phyloP scores from a whole-genome alignment of 2,113 vertebrate species.

The Dermatemys mawii region DNA sequence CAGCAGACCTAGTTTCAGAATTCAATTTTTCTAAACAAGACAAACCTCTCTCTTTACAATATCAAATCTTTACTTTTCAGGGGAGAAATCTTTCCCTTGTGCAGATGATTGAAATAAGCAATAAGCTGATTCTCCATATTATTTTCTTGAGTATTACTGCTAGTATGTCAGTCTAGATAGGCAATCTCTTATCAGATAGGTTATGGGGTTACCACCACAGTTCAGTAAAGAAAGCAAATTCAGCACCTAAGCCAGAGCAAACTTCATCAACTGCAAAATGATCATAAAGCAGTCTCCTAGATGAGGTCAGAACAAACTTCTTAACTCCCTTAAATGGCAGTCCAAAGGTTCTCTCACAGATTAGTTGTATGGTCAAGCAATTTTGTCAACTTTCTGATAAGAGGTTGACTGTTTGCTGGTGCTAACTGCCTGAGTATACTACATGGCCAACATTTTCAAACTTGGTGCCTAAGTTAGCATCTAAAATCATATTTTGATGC shows the following conservation, averaged over 20 bases:
- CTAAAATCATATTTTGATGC: not conserved
- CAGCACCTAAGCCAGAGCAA: not conserved
- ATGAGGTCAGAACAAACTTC: not conserved
- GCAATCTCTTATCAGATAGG: too few relatives aligned
- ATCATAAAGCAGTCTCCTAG: not conserved
- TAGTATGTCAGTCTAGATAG: not conserved
- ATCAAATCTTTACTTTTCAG: not conserved
- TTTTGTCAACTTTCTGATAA: constrained; percentile 22
- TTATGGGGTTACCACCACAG: not conserved
- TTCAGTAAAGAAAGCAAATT: constrained; percentile 10
- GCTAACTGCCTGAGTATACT: not conserved
- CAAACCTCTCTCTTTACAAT: not conserved
- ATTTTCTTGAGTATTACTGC: not conserved
- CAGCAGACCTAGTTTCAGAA: not conserved
- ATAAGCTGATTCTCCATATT: not conserved
- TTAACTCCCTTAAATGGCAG: not conserved
- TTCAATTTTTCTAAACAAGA: not conserved
- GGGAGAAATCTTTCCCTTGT: not conserved
- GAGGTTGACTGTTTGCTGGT: not conserved
- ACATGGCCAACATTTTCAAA: not conserved
- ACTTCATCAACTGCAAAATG: not conserved
- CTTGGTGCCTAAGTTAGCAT: not conserved
- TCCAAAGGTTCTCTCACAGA: constrained; percentile 15
- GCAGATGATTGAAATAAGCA: not conserved
- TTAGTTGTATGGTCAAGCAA: constrained; percentile 18